Evolutionary conservation across 1,140 invertebrate species (phyloP).

Genomic region (Popillia japonica): DNA sequence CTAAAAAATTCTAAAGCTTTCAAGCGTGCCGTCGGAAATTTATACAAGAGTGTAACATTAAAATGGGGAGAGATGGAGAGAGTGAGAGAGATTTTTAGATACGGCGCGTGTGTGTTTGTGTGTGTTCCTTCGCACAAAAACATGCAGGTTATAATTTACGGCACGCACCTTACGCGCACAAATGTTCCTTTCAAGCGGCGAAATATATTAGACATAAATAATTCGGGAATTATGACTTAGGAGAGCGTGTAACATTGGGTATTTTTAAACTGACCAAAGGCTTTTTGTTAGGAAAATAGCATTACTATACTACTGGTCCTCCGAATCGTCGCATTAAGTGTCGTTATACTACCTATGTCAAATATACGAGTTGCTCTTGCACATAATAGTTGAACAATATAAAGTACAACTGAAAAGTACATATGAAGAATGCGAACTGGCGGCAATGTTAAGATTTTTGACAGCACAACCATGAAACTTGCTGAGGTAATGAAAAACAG

Average conservation of each 20-base stretch:
- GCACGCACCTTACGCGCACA: neutral
- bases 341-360: no score
- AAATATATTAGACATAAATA: conserved; percentile 8
- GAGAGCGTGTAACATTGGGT: neutral
- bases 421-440: no score
- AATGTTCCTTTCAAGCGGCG: neutral
- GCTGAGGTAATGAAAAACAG: no score
- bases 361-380: no score
- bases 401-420: no score
- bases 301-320: no score
- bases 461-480: no score
- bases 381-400: no score
- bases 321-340: no score
- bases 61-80: neutral
- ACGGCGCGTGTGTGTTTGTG: neutral
- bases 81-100: neutral
- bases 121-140: neutral
- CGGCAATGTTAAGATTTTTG: no score
- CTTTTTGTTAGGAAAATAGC: neutral
- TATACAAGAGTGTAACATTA: conserved; percentile 3
- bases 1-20: conserved; percentile 36
- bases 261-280: neutral
- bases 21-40: conserved; percentile 19
- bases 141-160: conserved; percentile 15
- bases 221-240: neutral